phyloP scores from a whole-genome alignment of 2,797 vertebrate species.

The Sebastes diploproa region DNA sequence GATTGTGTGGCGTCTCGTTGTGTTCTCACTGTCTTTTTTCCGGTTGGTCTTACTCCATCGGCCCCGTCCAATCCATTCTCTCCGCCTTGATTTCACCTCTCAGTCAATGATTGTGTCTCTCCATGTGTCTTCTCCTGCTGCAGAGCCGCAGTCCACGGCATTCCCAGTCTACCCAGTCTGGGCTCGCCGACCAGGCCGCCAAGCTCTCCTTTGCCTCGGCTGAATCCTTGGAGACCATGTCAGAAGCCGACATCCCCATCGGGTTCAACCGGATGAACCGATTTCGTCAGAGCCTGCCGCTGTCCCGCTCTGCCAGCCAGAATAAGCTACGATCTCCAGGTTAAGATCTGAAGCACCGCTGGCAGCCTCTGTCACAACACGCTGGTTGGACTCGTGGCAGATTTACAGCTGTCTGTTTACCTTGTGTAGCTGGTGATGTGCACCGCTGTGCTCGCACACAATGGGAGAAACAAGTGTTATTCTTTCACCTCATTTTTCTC shows the following conservation, averaged over 20 bases:
- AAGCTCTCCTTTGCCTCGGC: slow-evolving; percentile 97
- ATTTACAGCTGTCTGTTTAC: slow-evolving; percentile 33
- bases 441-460: neutral
- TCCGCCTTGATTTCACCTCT: slow-evolving; percentile 47
- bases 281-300: slow-evolving; percentile 95
- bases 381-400: slow-evolving; percentile 6
- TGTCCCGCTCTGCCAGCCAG: slow-evolving; percentile 97
- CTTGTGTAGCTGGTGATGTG: neutral
- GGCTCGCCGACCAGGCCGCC: slow-evolving; percentile 95
- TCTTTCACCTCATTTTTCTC: slow-evolving; percentile 4
- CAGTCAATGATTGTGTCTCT: slow-evolving; percentile 29
- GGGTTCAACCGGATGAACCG: slow-evolving; percentile 98
- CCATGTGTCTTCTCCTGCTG: slow-evolving; percentile 27
- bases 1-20: slow-evolving; percentile 62
- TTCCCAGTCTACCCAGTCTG: slow-evolving; percentile 94
- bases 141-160: slow-evolving; percentile 97
- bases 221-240: slow-evolving; percentile 98
- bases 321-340: slow-evolving; percentile 97
- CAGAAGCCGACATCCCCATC: slow-evolving; percentile 94
- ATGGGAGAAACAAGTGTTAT: neutral
- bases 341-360: slow-evolving; percentile 65
- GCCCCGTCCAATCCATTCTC: slow-evolving; percentile 60
- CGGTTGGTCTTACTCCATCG: slow-evolving; percentile 42
- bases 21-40: slow-evolving; percentile 48
- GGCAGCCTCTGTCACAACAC: slow-evolving; percentile 23